Conservation (phyloP, 2,113 vertebrate genomes). For the Oriolus oriolus region DNA sequence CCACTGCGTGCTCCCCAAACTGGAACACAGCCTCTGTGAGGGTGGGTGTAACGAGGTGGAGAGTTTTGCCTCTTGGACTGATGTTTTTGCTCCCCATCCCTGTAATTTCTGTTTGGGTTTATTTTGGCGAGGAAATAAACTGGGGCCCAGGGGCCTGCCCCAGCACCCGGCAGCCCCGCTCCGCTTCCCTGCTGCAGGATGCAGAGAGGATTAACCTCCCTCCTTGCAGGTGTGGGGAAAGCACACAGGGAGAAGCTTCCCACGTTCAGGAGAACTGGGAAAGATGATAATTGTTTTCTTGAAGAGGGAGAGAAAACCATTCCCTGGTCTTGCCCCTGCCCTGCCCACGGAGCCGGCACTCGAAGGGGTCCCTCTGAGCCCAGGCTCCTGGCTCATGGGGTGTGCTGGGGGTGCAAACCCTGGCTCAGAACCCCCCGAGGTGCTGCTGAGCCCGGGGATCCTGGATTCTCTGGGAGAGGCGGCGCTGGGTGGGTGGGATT, state of each 20-base stretch:
- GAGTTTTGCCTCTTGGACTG: not conserved
- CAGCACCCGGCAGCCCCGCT: accelerated
- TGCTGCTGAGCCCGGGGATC: not conserved
- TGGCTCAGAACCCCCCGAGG: not conserved
- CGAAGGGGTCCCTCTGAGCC: accelerated
- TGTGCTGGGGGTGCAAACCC: not conserved
- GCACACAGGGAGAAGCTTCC: not conserved
- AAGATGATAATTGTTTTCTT: not conserved
- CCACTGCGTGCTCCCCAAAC: not conserved
- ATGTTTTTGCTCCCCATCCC: accelerated
- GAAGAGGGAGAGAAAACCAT: not conserved
- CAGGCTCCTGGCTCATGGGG: accelerated
- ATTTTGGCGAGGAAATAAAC: not conserved
- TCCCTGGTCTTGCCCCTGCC: accelerated
- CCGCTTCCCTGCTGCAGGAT: not conserved
- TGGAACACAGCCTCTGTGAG: not conserved
- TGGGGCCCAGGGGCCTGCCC: accelerated
- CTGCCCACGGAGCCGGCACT: accelerated
- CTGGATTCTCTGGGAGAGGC: not conserved
- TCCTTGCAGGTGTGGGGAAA: not conserved
- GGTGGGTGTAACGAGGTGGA: not conserved
- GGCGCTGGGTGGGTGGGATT: accelerated
- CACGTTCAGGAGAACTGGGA: not conserved
- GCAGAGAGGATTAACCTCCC: not conserved
- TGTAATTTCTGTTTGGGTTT: not conserved